Evolutionary conservation across 2,113 vertebrate genomes (phyloP).

Genomic region (Proteles cristata): DNA sequence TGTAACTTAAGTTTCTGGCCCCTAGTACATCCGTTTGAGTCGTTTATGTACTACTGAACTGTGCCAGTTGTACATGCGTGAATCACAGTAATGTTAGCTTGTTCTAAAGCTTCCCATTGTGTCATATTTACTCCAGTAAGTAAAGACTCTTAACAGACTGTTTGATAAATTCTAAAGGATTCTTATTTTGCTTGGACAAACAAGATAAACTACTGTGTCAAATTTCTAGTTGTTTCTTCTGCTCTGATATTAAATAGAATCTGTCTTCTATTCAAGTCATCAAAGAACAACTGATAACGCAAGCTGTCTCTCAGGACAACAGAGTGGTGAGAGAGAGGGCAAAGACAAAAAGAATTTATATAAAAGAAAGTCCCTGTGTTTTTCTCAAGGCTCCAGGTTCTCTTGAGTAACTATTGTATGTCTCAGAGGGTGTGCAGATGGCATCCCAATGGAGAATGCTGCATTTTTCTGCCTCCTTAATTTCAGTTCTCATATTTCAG

Average conservation of each 20-base stretch:
- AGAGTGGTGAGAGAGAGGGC: background rate
- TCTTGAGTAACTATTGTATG: background rate
- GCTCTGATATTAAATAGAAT: constrained; percentile 26
- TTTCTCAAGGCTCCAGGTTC: constrained; percentile 18
- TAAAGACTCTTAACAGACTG: constrained; percentile 76
- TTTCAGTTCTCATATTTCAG: background rate
- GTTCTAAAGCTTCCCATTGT: constrained; percentile 91
- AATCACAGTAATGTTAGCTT: constrained; percentile 88
- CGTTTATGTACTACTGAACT: constrained; percentile 89
- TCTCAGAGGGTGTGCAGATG: background rate
- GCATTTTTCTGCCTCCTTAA: background rate
- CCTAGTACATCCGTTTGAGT: constrained; percentile 84
- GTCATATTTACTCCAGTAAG: constrained; percentile 81
- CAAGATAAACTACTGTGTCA: background rate
- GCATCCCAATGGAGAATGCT: background rate
- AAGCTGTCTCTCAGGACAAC: background rate
- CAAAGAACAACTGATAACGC: background rate
- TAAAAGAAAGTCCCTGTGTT: background rate
- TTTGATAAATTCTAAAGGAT: constrained; percentile 68
- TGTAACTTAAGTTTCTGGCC: constrained; percentile 86
- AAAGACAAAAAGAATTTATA: background rate
- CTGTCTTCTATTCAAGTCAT: background rate
- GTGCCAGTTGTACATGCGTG: constrained; percentile 89
- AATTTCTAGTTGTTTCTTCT: constrained; percentile 35
- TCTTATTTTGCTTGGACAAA: constrained; percentile 53